Base-by-base conservation (phyloP, 2,113 vertebrate genomes). In the Hemicordylus capensis region DNA sequence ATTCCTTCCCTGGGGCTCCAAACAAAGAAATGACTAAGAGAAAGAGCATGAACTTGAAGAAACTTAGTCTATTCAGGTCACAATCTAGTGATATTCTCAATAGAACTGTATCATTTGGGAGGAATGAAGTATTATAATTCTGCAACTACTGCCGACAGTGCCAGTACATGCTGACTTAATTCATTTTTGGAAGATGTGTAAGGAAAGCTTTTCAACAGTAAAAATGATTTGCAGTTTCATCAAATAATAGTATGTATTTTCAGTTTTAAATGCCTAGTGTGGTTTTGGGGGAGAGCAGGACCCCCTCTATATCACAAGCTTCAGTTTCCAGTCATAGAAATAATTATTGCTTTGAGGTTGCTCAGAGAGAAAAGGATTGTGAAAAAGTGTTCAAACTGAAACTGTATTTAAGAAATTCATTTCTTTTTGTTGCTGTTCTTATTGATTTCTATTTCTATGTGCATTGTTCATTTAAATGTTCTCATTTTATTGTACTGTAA, bases 71-170 rank as follows among this genome's bases (percentile, higher is more conserved):
- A 31, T 37, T 87, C 72, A 54, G 48, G 42, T 28, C 67, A 88
- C 85, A 85, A 77, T 0, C 24, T n/a, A 0, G 64, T 72, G 24
- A 37, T 17, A 31, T 28, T 54, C 6, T 83, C 79, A 39, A 59
- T 4, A 48, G 22, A 2, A 10, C 44, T 76, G 26, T 72, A 44
- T 63, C 56, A 19, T 48, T 80, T 78, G 17, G 44, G 37, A 31
- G 51, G 56, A n/a, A 80, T 72, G 63, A 26, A 42, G 56, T 64
- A 46, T 75, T 73, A 56, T 59, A 90, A 73, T 88, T 4, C 39
- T 84, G 1, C 37, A 9, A 3, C 0, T 81, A 28, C 4, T 77
- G 44, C 61, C 61, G 56, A 84, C 22, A 67, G 56, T 76, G 46
- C n/a, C 61, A 84, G 54, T 59, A 73, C 42, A 67, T 46, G 31